These are phyloP conservation scores for Metallyticus violacea DNA, from an alignment of 2,888 invertebrate genomes.

Conservation along the genomic window DNA sequence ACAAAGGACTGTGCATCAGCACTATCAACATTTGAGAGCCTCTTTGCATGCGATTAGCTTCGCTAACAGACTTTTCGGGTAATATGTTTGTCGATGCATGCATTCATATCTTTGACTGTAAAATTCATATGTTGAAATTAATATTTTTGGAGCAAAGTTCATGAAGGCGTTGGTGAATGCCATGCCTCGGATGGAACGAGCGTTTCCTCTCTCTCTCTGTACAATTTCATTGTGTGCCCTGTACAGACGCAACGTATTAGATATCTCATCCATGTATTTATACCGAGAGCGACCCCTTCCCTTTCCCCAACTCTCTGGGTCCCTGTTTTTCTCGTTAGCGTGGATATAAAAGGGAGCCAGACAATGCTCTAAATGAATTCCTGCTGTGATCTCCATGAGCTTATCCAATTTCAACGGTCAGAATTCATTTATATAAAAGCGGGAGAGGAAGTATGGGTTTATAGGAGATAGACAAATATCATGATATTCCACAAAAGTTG, in stretches of 20 bases:
- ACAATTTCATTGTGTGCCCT: background rate
- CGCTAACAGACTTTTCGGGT: background rate
- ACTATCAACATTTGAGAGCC: background rate
- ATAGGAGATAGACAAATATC: background rate
- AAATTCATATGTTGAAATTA: background rate
- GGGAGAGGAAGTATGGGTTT: background rate
- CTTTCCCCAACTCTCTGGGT: background rate
- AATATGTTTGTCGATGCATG: background rate
- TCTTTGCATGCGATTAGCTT: background rate
- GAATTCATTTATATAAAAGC: conserved; percentile 9
- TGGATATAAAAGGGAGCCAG: background rate
- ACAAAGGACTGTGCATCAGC: too few relatives aligned
- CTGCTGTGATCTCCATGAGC: conserved; percentile 9
- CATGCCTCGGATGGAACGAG: background rate
- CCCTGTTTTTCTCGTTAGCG: background rate
- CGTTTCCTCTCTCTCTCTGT: background rate
- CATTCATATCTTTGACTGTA: background rate
- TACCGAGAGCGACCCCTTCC: background rate
- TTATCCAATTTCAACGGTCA: conserved; percentile 8
- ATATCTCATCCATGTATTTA: background rate
- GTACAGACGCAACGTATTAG: background rate
- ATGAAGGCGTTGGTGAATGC: background rate
- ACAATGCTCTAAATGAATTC: conserved; percentile 13
- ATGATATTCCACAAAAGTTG: background rate
- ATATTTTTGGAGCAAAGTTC: background rate